Conservation (phyloP, 2,888 invertebrate genomes). For the Meta bourneti region DNA sequence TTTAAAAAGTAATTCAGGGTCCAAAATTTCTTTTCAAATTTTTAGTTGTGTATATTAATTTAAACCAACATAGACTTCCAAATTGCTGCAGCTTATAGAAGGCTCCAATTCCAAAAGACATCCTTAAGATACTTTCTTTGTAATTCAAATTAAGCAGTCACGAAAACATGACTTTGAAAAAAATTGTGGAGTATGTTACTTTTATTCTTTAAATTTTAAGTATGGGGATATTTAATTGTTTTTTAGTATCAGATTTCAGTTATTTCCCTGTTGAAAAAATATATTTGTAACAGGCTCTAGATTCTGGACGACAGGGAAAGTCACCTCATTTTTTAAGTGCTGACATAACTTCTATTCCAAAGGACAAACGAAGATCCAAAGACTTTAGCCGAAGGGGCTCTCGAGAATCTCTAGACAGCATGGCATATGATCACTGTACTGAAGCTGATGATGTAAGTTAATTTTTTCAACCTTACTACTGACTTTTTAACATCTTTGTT, state of each 20-base stretch:
- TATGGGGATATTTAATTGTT: background rate
- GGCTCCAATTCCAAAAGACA: background rate
- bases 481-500: background rate
- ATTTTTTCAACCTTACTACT: background rate
- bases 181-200: background rate
- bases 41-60: no score
- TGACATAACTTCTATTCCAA: conserved; percentile 78
- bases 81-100: background rate
- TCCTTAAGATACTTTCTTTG: background rate
- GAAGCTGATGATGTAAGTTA: conserved; percentile 87
- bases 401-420: conserved; percentile 87
- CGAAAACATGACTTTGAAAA: background rate
- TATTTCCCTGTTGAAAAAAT: no score
- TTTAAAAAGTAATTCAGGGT: no score
- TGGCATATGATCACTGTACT: conserved; percentile 84
- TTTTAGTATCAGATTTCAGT: no score
- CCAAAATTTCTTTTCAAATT: no score
- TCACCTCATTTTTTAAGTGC: conserved; percentile 77
- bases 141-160: no score
- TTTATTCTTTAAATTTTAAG: background rate
- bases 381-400: conserved; percentile 85
- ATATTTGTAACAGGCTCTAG: conserved; percentile 86
- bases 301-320: conserved; percentile 81
- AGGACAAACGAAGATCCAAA: conserved; percentile 81
- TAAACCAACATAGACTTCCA: no score